phyloP scores from a whole-genome alignment of 2,888 invertebrate genomes.

The Polydrusus cervinus region DNA sequence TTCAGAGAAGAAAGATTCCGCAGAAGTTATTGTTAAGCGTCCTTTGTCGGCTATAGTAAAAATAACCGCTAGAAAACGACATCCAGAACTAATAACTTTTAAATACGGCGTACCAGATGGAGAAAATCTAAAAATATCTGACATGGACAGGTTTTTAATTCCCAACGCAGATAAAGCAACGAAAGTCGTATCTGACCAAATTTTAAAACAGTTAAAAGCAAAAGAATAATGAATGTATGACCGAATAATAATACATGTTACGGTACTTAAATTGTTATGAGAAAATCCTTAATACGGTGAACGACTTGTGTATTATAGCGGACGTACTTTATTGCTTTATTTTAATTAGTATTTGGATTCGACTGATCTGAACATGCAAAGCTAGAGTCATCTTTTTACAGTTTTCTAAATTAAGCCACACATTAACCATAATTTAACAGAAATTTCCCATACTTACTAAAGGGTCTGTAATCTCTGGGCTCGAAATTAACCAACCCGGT shows the following conservation, averaged over 20 bases:
- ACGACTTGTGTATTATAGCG: too few species aligned
- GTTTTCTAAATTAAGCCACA: too few species aligned
- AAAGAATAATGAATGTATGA: slow-evolving; percentile 33
- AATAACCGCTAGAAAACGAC: slow-evolving; percentile 96
- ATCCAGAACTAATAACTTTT: slow-evolving; percentile 97
- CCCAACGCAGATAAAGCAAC: slow-evolving; percentile 94
- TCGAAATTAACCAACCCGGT: too few species aligned
- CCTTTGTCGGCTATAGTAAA: slow-evolving; percentile 94
- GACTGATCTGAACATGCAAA: too few species aligned
- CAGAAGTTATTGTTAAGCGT: slow-evolving; percentile 89
- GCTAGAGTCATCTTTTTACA: too few species aligned
- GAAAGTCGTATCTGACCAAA: slow-evolving; percentile 91
- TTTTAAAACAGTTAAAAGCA: slow-evolving; percentile 77
- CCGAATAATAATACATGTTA: not conserved
- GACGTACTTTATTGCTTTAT: too few species aligned
- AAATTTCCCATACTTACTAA: too few species aligned
- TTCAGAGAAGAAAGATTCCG: slow-evolving; percentile 83
- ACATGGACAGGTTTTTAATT: slow-evolving; percentile 94
- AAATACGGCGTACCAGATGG: slow-evolving; percentile 93
- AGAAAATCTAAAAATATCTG: slow-evolving; percentile 85
- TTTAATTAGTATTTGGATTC: too few species aligned
- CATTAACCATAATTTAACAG: too few species aligned
- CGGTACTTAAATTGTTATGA: not conserved
- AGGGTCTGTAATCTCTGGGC: too few species aligned
- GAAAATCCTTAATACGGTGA: not conserved